Base-by-base conservation (phyloP, 2,888 invertebrate genomes). In the Entomobrya multifasciata region DNA sequence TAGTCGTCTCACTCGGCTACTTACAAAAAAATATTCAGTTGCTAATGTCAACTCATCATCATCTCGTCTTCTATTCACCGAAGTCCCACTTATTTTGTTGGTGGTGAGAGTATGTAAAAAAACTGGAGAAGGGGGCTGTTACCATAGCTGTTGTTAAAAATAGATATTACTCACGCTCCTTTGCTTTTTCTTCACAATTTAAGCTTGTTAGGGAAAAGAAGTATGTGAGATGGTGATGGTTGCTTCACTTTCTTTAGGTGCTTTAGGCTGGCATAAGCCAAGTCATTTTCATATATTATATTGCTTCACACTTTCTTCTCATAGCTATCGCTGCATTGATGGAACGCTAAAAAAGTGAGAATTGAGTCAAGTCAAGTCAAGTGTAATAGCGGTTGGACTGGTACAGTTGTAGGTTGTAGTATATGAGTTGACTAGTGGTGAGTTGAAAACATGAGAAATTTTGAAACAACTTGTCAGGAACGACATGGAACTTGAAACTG, bases 331-430 rank as follows among this genome's bases (percentile, higher is more conserved):
- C 55, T 67, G 55, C 70, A 80, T 49, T 67, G 80, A 80, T 67
- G 70, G 70, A 80, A 67, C 25, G 67, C 80, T 4, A 72, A n/a
- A 52, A 76, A 70, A 70, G 70, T 80, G 81, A 72, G 60, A 81
- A 81, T 81, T 81, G 81, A 81, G 81, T 81, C 81, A 81, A 81
- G 81, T 81, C n/a, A 72, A 47, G 27, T 36, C 8, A 36, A 36
- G 36, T 36, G 49, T 13, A 25, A 10, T n/a, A 41, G 30, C 11
- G 55, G 15, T 25, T 60, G 60, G 36, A 8, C 36, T 36, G 10
- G 15, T 49, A n/a, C 47, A 22, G 13, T 70, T 41, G 30, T 8
- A 27, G 60, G 10, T 41, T 17, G 41, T 1, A 62, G 62, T 25
- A 65, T n/a, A n/a, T n/a, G n/a, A n/a, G 60, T n/a, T 36, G 67